These are phyloP conservation scores for Drosophila peninsularis DNA, from an alignment of 2,888 invertebrate species.

Conservation along the genomic window DNA sequence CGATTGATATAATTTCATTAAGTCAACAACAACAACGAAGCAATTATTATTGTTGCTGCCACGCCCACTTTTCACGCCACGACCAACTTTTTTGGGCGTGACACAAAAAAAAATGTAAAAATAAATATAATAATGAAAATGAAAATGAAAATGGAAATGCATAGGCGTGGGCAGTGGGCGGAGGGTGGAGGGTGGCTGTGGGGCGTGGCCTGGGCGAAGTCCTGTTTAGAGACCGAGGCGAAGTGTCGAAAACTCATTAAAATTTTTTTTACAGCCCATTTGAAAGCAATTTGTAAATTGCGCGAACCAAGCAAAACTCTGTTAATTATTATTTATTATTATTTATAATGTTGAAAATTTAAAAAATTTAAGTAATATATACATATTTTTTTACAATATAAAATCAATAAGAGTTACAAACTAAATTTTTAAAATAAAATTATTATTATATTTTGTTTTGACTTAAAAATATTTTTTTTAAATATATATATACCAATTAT, in stretches of 20 bases:
- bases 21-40: constrained; percentile 16
- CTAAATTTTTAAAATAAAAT: too few relatives aligned
- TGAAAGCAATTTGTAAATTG: constrained; percentile 84
- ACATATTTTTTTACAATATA: too few relatives aligned
- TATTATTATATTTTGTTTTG: too few relatives aligned
- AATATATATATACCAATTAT: too few relatives aligned
- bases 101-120: constrained; percentile 25
- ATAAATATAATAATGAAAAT: constrained; percentile 60
- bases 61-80: constrained; percentile 29
- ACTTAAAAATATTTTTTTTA: too few relatives aligned
- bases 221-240: constrained; percentile 33
- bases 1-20: constrained; percentile 79
- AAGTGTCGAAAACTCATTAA: constrained; percentile 83
- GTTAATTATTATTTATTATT: constrained; percentile 65
- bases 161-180: constrained; percentile 38
- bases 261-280: constrained; percentile 85
- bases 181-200: neutral
- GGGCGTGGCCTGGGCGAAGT: neutral
- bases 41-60: constrained; percentile 51
- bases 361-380: too few relatives aligned
- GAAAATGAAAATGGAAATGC: constrained; percentile 72
- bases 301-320: constrained; percentile 51
- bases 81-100: constrained; percentile 19
- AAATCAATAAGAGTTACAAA: too few relatives aligned
- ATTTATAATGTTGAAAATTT: too few relatives aligned